A percentile compares a stretch with the other conserved stretches of the same genome.
Evolutionary conservation across 2,113 vertebrate genomes (phyloP).

Genomic region (Danio rerio): DNA sequence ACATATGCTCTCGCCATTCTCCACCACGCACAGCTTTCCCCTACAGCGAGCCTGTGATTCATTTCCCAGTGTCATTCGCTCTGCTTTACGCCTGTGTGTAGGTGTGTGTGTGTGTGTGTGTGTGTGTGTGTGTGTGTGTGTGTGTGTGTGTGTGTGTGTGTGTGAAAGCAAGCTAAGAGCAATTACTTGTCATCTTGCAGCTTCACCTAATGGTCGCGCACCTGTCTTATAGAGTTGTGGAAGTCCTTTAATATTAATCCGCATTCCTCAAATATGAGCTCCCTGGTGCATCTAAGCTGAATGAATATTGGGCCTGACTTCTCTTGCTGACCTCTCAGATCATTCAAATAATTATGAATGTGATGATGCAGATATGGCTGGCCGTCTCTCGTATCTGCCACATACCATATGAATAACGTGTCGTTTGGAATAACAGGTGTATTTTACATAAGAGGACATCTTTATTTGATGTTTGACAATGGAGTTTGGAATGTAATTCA

Average conservation of each 20-base stretch:
- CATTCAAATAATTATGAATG: background rate
- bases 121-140: background rate
- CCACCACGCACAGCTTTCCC: conserved; percentile 31
- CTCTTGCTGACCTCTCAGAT: background rate
- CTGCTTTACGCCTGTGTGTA: background rate
- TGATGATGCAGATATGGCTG: conserved; percentile 13
- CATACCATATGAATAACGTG: background rate
- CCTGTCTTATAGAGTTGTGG: background rate
- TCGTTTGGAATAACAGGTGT: too few relatives aligned
- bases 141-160: background rate
- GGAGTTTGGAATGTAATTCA: too few relatives aligned
- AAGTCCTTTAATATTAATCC: conserved; percentile 35
- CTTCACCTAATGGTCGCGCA: conserved; percentile 31
- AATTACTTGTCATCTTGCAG: conserved; percentile 32
- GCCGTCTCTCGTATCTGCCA: conserved; percentile 9
- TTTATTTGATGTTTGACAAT: too few relatives aligned
- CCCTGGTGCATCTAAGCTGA: conserved; percentile 1
- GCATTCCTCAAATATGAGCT: background rate
- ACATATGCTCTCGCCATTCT: conserved; percentile 13
- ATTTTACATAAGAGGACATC: too few relatives aligned
- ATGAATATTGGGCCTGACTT: conserved; percentile 8
- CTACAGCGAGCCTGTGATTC: conserved; percentile 49
- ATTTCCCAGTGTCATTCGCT: conserved; percentile 40
- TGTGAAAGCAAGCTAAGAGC: conserved; percentile 14
- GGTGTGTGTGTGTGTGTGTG: background rate